Conservation (phyloP, 2,797 vertebrate species). For the Kryptolebias ocellatus region DNA sequence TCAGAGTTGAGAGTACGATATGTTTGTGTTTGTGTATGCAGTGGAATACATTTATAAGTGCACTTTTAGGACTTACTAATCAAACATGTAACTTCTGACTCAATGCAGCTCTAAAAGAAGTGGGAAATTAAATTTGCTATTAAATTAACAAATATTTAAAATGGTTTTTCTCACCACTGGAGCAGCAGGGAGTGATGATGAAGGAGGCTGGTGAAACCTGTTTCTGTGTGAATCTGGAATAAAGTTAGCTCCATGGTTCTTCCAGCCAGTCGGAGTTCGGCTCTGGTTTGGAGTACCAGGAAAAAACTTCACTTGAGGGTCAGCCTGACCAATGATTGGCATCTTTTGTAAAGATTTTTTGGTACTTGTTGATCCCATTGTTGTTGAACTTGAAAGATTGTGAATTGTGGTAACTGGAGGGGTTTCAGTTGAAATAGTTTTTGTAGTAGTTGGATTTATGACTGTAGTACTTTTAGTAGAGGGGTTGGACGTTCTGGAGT, state of each 20-base stretch:
- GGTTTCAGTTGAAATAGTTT: slow-evolving; percentile 39
- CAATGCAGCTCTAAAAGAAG: slow-evolving; percentile 21
- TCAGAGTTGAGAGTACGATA: not conserved
- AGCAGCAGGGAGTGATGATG: slow-evolving; percentile 45
- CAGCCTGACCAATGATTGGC: slow-evolving; percentile 14
- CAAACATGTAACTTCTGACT: slow-evolving; percentile 26
- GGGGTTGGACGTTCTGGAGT: slow-evolving; percentile 3
- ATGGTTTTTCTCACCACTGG: slow-evolving; percentile 66
- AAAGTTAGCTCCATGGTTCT: slow-evolving; percentile 74
- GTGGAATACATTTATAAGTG: slow-evolving; percentile 39
- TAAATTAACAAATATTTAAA: slow-evolving; percentile 25
- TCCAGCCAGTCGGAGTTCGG: slow-evolving; percentile 70
- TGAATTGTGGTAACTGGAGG: slow-evolving; percentile 11
- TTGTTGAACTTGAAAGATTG: slow-evolving; percentile 19
- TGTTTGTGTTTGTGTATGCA: slow-evolving; percentile 1
- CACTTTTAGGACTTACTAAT: slow-evolving; percentile 30
- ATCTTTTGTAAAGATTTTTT: slow-evolving; percentile 48
- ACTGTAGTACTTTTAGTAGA: slow-evolving; percentile 15
- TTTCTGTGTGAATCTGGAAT: slow-evolving; percentile 82
- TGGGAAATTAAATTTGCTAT: slow-evolving; percentile 12
- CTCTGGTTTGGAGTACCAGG: slow-evolving; percentile 50
- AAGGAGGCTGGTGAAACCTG: slow-evolving; percentile 46
- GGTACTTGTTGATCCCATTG: slow-evolving; percentile 45
- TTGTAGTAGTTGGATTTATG: slow-evolving; percentile 20
- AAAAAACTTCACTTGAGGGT: slow-evolving; percentile 43